Evolutionary conservation across 2,797 vertebrate genomes (phyloP), one percentile per base, ranked within the genome.

Genomic region (Setipinna tenuifilis): DNA sequence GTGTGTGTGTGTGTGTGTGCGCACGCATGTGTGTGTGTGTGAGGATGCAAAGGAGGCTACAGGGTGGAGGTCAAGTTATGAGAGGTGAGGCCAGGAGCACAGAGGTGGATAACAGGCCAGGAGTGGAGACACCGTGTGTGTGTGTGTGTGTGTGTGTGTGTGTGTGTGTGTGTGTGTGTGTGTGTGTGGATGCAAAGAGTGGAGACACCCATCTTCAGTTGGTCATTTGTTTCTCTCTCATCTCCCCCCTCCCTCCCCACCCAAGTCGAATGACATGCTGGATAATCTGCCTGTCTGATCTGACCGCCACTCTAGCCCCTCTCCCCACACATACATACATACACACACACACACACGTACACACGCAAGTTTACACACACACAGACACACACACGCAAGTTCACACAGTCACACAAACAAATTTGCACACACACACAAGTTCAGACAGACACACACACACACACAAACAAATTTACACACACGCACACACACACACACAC

Each of bases 201-300:
- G 5, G 28, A 68, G 62, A 11, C 62, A 10, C 10, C 31, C 11
- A 35, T 58, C 58, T 75, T 89, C 88, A 89, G 86, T 89, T 75
- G 83, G 44, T 12, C 19, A 68, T 85, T 87, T 89, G 87, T 89
- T 90, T 82, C 84, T 83, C 82, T 58, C 83, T 46, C 35, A 6
- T 23, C 5, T 6, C 82, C 12, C 23, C 81, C 44, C 80, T 14
- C 62, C 6, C 14, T 68, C 83, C 58, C 35, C 31, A 4, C 11
- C 54, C 9, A 83, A 44, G 28, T 75, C 48, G 82, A 44, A 28
- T 50, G 78, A 31, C 41, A 61, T 46, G 21, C 19, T 25, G 83
- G 75, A 23, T 81, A 87, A 90, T 89, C 88, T 88, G 82, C 9
- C 82, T 48, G 44, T 91, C 81, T 88, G 91, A 91, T 94, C 91